Conservation (phyloP, 1,140 invertebrate species). For the Agrilus planipennis region DNA sequence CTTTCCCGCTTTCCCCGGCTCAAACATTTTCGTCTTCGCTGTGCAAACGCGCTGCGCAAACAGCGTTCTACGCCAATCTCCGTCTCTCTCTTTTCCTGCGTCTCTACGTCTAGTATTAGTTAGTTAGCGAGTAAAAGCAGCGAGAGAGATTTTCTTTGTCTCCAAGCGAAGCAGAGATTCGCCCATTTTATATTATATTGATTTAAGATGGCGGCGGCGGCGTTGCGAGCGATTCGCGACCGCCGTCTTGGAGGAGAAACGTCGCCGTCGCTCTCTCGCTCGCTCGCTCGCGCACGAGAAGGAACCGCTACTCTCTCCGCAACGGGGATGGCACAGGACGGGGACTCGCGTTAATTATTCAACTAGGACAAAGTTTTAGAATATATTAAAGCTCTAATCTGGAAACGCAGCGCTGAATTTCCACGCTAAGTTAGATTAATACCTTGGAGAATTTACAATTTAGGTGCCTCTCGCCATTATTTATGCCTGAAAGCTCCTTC, state of each 20-base stretch:
- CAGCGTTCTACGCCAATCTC: too few species aligned
- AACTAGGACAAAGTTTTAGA: conserved; percentile 27
- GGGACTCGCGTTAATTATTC: conserved; percentile 19
- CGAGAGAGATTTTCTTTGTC: conserved; percentile 27
- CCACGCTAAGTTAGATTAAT: conserved; percentile 32
- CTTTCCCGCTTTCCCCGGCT: too few species aligned
- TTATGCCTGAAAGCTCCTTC: conserved; percentile 30
- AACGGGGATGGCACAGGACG: too few species aligned
- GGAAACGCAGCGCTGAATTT: conserved; percentile 31
- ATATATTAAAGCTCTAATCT: conserved; percentile 32
- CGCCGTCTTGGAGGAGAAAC: neutral
- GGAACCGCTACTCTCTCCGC: neutral
- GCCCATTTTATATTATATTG: conserved; percentile 32
- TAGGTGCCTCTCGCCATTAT: conserved; percentile 28
- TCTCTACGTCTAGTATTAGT: too few species aligned
- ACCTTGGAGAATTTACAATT: conserved; percentile 31
- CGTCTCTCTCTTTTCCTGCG: too few species aligned
- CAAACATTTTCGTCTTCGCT: too few species aligned
- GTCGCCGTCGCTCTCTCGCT: too few species aligned
- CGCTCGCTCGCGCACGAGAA: neutral
- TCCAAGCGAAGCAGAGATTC: conserved; percentile 26
- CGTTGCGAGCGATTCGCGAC: neutral
- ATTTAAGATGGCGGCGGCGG: conserved; percentile 28
- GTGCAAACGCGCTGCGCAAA: too few species aligned
- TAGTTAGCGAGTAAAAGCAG: too few species aligned